A percentile compares a stretch with the other conserved stretches of the same genome.
Conservation (phyloP, 2,888 invertebrate species). For the Cheilosia urbana region DNA sequence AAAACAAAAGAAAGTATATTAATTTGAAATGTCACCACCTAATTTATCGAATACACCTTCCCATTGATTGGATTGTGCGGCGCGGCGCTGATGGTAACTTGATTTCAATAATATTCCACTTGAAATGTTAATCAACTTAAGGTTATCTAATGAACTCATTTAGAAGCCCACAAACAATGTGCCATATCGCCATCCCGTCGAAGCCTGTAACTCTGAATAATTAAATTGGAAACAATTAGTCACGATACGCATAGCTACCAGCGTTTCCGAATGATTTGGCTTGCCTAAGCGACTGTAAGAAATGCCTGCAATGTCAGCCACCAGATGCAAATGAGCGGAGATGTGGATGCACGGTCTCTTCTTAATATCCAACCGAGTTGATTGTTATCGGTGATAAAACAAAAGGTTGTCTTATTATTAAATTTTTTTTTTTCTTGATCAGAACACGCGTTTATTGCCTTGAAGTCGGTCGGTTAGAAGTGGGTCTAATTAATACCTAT, state of each 20-base stretch:
- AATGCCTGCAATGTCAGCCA: slow-evolving; percentile 22
- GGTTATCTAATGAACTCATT: slow-evolving; percentile 65
- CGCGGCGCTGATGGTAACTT: slow-evolving; percentile 30
- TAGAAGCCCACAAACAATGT: slow-evolving; percentile 41
- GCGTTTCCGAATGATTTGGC: slow-evolving; percentile 36
- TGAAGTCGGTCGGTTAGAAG: slow-evolving; percentile 32
- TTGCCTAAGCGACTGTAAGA: slow-evolving; percentile 27
- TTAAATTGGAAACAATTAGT: slow-evolving; percentile 72
- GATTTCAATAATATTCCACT: slow-evolving; percentile 72
- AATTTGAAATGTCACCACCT: slow-evolving; percentile 53
- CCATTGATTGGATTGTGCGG: slow-evolving; percentile 18
- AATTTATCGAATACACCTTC: slow-evolving; percentile 39
- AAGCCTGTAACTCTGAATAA: slow-evolving; percentile 30
- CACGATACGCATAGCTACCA: slow-evolving; percentile 64
- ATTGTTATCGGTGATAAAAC: slow-evolving; percentile 51
- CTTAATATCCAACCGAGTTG: slow-evolving; percentile 16
- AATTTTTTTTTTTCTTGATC: not conserved
- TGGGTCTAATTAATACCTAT: slow-evolving; percentile 15
- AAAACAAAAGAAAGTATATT: slow-evolving; percentile 56
- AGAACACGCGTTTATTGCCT: slow-evolving; percentile 25
- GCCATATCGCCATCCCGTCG: slow-evolving; percentile 3
- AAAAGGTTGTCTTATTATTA: slow-evolving; percentile 30
- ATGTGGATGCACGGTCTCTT: not conserved
- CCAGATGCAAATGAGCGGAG: slow-evolving; percentile 48
- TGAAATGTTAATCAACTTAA: slow-evolving; percentile 64